Evolutionary conservation across 1,140 invertebrate species (phyloP).

Genomic region (Drosophila orena): DNA sequence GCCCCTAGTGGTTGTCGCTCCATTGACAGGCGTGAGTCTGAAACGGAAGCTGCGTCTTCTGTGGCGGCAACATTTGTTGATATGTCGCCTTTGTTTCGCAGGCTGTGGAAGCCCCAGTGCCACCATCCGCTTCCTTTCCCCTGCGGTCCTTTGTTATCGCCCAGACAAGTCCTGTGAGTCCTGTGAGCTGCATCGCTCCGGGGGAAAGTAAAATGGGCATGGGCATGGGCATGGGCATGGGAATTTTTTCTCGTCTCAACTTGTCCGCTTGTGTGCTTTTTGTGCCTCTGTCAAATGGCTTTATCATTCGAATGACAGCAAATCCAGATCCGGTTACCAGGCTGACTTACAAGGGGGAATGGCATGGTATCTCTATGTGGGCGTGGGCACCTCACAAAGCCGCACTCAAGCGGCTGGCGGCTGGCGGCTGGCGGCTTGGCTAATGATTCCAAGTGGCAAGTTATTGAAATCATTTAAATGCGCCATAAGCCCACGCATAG

Average conservation of each 20-base stretch:
- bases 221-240: conserved; percentile 13
- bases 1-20: conserved; percentile 21
- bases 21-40: conserved; percentile 66
- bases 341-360: conserved; percentile 44
- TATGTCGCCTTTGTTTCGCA: conserved; percentile 57
- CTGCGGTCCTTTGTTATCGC: conserved; percentile 49
- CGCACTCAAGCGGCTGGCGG: conserved; percentile 52
- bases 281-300: conserved; percentile 67
- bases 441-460: conserved; percentile 64
- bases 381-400: conserved; percentile 38
- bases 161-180: conserved; percentile 50
- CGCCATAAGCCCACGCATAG: conserved; percentile 37
- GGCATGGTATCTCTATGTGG: conserved; percentile 12
- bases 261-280: conserved; percentile 70
- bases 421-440: conserved; percentile 52
- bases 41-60: conserved; percentile 50
- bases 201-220: neutral
- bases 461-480: conserved; percentile 76
- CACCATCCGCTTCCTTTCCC: conserved; percentile 21
- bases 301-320: conserved; percentile 76
- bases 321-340: conserved; percentile 59
- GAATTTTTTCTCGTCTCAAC: conserved; percentile 66
- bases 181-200: conserved; percentile 31
- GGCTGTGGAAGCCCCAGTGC: neutral
- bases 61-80: conserved; percentile 60